Evolutionary conservation across 2,888 invertebrate genomes (phyloP), one percentile per base, ranked within the genome.

Genomic region (Zelleria hepariella): DNA sequence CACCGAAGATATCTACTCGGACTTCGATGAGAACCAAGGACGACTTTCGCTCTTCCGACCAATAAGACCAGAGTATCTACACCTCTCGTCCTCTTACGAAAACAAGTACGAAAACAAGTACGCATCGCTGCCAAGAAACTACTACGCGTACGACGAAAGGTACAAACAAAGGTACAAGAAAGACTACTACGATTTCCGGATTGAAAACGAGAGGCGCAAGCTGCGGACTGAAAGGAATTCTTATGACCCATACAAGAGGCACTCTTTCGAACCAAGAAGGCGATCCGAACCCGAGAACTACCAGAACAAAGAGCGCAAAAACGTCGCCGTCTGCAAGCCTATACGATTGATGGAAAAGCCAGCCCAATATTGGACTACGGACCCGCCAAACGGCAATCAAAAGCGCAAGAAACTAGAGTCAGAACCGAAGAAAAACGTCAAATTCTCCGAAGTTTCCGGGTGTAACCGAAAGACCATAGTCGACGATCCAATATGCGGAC

Each of bases 1-100:
- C 15, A 88, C 82, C 65, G 89, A 89, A 75, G 89, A 89, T 64
- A 86, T 89, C 48, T 89, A 89, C 63, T 87, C 87, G 24, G 87
- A 88, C 64, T 88, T 86, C 64, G 88, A 88, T 57, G 88, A 87
- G 70, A 86, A 86, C 5, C 88, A 88, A 70, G 88, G 87, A 2
- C 71, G 83, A 1, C 61, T 89, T 21, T 89, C 89, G 4, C 68
- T 89, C 32, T 89, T 89, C 67, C 74, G 86, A 68, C 89, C 89
- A 23, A 89, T 89, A 61, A 78, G 86, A 69, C 88, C 88, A 1
- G 89, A 89, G 63, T 89, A 86, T 66, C 69, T 89, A 32, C 85
- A 89, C 62, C 72, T 89, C 60, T 86, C 84, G 2, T 75, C 83
- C 1, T 72, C 74, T 26, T 85, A 86, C 63, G 82, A 83, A 32